A percentile compares a stretch with the other conserved stretches of the same genome.
Evolutionary conservation across 1,140 invertebrate genomes (phyloP).

Genomic region (Drusus annulatus): DNA sequence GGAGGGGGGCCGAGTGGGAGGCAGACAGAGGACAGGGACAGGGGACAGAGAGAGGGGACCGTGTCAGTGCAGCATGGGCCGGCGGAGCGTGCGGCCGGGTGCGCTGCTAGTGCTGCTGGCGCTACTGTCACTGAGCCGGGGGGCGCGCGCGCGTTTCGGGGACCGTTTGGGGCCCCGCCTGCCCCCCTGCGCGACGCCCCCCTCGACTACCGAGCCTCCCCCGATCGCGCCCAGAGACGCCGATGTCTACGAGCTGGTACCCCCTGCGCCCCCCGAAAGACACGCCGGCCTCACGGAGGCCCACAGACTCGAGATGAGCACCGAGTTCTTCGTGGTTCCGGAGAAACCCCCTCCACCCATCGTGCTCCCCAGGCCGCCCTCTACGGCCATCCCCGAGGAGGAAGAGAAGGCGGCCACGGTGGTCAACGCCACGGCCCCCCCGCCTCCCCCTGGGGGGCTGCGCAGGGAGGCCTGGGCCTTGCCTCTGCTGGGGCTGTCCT

Average conservation of each 20-base stretch:
- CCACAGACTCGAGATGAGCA: slow-evolving; percentile 80
- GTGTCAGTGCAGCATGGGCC: slow-evolving; percentile 55
- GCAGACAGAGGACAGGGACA: background rate
- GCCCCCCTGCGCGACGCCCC: slow-evolving; percentile 63
- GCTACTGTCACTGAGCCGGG: slow-evolving; percentile 25
- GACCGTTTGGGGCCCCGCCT: slow-evolving; percentile 68
- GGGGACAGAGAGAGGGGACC: background rate
- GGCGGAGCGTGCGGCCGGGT: slow-evolving; percentile 49
- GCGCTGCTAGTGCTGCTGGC: slow-evolving; percentile 38
- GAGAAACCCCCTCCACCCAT: slow-evolving; percentile 62
- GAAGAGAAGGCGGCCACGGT: slow-evolving; percentile 46
- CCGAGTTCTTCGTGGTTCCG: slow-evolving; percentile 83
- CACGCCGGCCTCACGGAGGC: slow-evolving; percentile 70
- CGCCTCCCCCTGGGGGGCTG: slow-evolving; percentile 67
- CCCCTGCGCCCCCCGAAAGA: slow-evolving; percentile 62
- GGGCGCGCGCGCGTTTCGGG: slow-evolving; percentile 65
- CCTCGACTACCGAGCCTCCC: slow-evolving; percentile 59
- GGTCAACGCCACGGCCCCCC: slow-evolving; percentile 61
- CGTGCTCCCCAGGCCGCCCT: slow-evolving; percentile 60
- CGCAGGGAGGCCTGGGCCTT: slow-evolving; percentile 88
- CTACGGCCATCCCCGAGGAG: slow-evolving; percentile 58
- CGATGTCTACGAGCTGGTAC: slow-evolving; percentile 37
- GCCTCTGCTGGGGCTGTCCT: slow-evolving; percentile 84
- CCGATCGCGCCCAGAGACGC: slow-evolving; percentile 48
- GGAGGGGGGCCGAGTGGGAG: background rate